phyloP scores from a whole-genome alignment of 1,140 invertebrate genomes.

The Calliphora vicina region DNA sequence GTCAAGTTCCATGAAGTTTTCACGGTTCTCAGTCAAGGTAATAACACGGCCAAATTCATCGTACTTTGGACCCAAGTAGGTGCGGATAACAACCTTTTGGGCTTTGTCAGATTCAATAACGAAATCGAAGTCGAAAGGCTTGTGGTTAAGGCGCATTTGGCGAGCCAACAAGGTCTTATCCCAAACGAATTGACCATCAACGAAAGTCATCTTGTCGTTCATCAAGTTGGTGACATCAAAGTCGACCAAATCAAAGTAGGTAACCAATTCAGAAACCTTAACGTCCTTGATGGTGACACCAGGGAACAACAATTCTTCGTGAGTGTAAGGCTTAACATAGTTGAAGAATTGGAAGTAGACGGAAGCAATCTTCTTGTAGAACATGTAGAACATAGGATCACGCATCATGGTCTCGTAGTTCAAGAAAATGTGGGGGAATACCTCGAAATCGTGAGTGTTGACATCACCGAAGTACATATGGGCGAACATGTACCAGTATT shows the following conservation, averaged over 20 bases:
- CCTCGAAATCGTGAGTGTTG: slow-evolving; percentile 49
- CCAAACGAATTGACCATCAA: too few species aligned
- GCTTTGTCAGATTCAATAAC: slow-evolving; percentile 65
- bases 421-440: slow-evolving; percentile 64
- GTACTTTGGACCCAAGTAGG: slow-evolving; percentile 70
- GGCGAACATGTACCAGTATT: slow-evolving; percentile 65
- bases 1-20: too few species aligned
- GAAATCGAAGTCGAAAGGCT: slow-evolving; percentile 69
- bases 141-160: slow-evolving; percentile 71
- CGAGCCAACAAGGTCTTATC: slow-evolving; percentile 62
- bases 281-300: too few species aligned
- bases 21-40: slow-evolving; percentile 68
- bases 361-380: slow-evolving; percentile 67
- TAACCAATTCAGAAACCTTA: too few species aligned
- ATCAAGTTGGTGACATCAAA: too few species aligned
- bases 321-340: too few species aligned
- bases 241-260: too few species aligned
- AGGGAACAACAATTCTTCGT: too few species aligned
- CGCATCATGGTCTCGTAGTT: slow-evolving; percentile 67
- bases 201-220: too few species aligned
- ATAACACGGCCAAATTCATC: slow-evolving; percentile 67
- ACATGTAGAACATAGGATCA: slow-evolving; percentile 68
- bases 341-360: too few species aligned
- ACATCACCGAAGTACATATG: slow-evolving; percentile 55
- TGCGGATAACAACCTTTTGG: slow-evolving; percentile 65